These are phyloP conservation scores for Shargacucullia verbasci DNA, from an alignment of 2,888 invertebrate genomes.

Conservation along the genomic window DNA sequence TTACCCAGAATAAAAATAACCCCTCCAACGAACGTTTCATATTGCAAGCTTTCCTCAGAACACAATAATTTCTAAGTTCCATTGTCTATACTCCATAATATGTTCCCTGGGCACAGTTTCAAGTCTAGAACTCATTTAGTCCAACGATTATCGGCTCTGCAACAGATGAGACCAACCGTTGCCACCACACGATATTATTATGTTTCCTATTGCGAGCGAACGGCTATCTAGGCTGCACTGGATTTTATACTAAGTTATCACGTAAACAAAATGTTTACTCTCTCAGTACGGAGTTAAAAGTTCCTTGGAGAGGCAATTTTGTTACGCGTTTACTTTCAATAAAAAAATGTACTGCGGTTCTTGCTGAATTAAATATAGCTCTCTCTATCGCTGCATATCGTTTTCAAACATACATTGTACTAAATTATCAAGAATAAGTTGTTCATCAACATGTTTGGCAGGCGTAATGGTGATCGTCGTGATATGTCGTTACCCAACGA, in stretches of 20 bases:
- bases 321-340: constrained; percentile 1
- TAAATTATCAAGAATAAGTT: no score
- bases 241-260: constrained; percentile 43
- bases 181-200: constrained; percentile 48
- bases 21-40: not conserved
- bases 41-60: not conserved
- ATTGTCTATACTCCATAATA: constrained; percentile 25
- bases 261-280: constrained; percentile 37
- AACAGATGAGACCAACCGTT: constrained; percentile 56
- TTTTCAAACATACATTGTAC: no score
- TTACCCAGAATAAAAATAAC: not conserved
- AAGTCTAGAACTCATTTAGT: constrained; percentile 55
- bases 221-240: constrained; percentile 31
- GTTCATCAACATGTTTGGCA: no score
- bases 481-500: no score
- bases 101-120: constrained; percentile 46
- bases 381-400: no score
- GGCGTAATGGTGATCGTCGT: no score
- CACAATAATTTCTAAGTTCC: constrained; percentile 25
- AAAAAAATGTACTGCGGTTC: no score
- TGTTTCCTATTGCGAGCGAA: constrained; percentile 40
- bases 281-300: constrained; percentile 9
- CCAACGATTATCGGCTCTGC: constrained; percentile 56
- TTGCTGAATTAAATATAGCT: no score
- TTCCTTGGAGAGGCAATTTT: constrained; percentile 5